These are phyloP conservation scores for Stenodera caucasica DNA, from an alignment of 2,888 invertebrate genomes.

Conservation along the genomic window DNA sequence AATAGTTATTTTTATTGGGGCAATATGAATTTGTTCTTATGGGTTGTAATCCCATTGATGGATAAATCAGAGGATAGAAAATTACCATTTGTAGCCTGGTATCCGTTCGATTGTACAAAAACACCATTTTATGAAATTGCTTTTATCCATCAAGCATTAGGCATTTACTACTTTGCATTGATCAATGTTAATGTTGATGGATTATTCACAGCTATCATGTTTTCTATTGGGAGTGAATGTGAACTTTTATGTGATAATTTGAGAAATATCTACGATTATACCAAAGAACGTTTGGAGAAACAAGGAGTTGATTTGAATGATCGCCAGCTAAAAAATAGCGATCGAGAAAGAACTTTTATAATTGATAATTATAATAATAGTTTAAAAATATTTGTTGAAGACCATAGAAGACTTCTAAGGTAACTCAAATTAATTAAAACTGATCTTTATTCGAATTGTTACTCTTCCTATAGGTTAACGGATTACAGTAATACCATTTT, in stretches of 20 bases:
- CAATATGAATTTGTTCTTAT: conserved; percentile 1
- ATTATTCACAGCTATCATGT: conserved; percentile 7
- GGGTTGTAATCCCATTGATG: conserved; percentile 22
- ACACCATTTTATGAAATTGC: conserved; percentile 13
- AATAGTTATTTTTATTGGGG: conserved; percentile 12
- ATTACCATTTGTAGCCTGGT: conserved; percentile 12
- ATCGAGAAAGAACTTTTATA: background rate
- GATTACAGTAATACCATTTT: background rate
- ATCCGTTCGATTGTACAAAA: conserved; percentile 8
- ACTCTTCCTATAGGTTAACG: conserved; percentile 4
- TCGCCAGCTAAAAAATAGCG: background rate
- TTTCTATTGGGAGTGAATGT: conserved; percentile 8
- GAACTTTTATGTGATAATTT: conserved; percentile 16
- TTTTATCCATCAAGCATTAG: conserved; percentile 5
- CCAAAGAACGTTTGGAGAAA: background rate
- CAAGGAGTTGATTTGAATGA: background rate
- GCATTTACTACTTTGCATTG: background rate
- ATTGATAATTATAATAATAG: background rate
- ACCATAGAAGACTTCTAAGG: background rate
- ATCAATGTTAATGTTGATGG: conserved; percentile 5
- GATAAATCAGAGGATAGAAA: conserved; percentile 9
- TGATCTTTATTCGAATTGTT: background rate
- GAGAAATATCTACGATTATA: conserved; percentile 1
- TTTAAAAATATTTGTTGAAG: background rate
- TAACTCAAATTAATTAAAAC: background rate